Conservation (phyloP, 2,113 vertebrate species). For the Atractosteus spatula region DNA sequence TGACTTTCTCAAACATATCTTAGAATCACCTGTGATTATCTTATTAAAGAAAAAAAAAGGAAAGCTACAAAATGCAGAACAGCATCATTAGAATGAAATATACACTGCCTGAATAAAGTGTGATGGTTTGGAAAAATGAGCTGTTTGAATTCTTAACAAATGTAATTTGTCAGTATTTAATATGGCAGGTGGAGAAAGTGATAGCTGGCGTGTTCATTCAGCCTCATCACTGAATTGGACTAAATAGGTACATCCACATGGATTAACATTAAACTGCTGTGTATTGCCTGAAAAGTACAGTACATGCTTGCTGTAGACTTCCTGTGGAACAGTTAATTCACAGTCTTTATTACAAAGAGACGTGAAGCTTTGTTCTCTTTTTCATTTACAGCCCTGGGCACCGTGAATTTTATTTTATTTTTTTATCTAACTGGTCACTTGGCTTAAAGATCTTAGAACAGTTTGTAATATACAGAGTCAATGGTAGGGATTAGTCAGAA, state of each 20-base stretch:
- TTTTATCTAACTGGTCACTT: constrained; percentile 32
- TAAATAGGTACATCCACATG: constrained; percentile 43
- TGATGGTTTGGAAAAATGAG: constrained; percentile 40
- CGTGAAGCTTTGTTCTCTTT: background rate
- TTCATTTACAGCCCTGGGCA: constrained; percentile 15
- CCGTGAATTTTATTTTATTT: constrained; percentile 23
- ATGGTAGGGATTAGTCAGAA: constrained; percentile 29
- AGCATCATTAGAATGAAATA: constrained; percentile 33
- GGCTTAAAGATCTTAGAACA: constrained; percentile 28
- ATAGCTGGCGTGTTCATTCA: constrained; percentile 17
- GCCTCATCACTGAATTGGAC: constrained; percentile 26
- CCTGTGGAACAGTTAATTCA: constrained; percentile 30
- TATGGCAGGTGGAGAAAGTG: constrained; percentile 35
- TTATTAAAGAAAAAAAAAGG: constrained; percentile 20
- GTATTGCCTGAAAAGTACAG: constrained; percentile 22
- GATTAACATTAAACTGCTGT: constrained; percentile 44
- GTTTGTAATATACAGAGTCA: constrained; percentile 33
- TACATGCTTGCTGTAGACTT: constrained; percentile 1
- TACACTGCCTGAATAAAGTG: constrained; percentile 25
- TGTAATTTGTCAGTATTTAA: constrained; percentile 49
- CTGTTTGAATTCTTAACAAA: constrained; percentile 48
- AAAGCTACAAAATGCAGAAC: constrained; percentile 22
- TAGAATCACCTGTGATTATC: constrained; percentile 9
- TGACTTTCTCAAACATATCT: constrained; percentile 1
- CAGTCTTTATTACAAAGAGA: constrained; percentile 25